These are phyloP conservation scores for Apodemus sylvaticus DNA, from an alignment of 2,113 vertebrate genomes.

Conservation along the genomic window DNA sequence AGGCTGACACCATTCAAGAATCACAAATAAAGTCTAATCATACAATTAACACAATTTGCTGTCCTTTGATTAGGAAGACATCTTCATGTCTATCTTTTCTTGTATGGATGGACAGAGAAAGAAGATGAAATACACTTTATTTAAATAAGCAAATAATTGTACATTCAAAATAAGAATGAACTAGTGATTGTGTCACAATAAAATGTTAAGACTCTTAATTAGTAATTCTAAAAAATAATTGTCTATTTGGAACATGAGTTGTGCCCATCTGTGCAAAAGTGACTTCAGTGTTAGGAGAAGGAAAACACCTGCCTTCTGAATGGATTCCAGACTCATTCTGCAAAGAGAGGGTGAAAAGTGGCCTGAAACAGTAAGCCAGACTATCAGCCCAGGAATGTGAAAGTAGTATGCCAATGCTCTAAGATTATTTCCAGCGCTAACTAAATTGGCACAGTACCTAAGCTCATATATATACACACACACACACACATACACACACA, in stretches of 20 bases:
- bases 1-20: background rate
- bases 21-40: background rate
- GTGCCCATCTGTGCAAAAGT: background rate
- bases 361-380: background rate
- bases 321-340: too few relatives aligned
- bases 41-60: background rate
- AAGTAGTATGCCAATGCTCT: background rate
- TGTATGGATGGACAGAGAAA: background rate
- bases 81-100: background rate
- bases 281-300: background rate
- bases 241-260: background rate
- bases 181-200: background rate
- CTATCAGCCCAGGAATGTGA: background rate
- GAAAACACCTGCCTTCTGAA: background rate
- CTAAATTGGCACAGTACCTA: background rate
- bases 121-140: background rate
- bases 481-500: background rate
- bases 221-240: background rate
- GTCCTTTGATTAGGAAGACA: background rate
- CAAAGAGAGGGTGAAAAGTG: background rate
- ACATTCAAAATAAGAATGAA: background rate
- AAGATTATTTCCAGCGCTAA: background rate
- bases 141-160: background rate
- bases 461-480: too few relatives aligned
- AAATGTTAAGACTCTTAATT: background rate